phyloP scores from a whole-genome alignment of 2,113 vertebrate genomes.

The Scomber colias region DNA sequence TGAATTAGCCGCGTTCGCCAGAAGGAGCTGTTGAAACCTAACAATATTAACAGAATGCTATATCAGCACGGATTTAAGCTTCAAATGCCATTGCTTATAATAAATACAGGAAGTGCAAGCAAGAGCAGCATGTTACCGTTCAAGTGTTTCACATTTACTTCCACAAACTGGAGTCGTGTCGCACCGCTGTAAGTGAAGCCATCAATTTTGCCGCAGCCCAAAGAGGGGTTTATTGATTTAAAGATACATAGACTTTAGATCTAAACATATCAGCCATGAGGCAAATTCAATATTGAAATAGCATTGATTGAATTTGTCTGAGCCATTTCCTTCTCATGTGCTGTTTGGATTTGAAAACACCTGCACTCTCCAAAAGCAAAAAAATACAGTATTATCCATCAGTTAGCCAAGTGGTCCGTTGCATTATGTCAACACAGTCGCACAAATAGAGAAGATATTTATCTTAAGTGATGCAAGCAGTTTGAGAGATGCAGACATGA shows the following conservation, averaged over 20 bases:
- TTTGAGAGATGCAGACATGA: not conserved
- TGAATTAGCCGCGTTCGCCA: constrained; percentile 71
- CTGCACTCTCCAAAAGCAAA: constrained; percentile 31
- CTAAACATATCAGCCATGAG: constrained; percentile 47
- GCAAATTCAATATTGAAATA: constrained; percentile 66
- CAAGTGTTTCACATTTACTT: constrained; percentile 64
- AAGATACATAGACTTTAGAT: constrained; percentile 54
- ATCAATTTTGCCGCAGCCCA: constrained; percentile 34
- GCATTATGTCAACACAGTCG: not conserved
- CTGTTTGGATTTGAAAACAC: constrained; percentile 56
- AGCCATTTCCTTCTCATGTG: constrained; percentile 58
- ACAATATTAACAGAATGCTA: constrained; percentile 76
- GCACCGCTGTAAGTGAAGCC: constrained; percentile 33
- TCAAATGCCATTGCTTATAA: constrained; percentile 72
- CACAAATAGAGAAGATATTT: not conserved
- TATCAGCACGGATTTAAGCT: constrained; percentile 68
- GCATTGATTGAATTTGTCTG: constrained; percentile 57
- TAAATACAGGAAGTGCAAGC: constrained; percentile 76
- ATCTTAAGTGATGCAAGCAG: not conserved
- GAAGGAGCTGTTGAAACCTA: constrained; percentile 73
- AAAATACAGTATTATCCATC: not conserved
- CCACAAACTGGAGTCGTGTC: constrained; percentile 34
- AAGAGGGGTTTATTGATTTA: constrained; percentile 55
- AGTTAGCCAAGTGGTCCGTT: not conserved
- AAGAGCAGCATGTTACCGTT: constrained; percentile 30